phyloP scores from a whole-genome alignment of 2,888 invertebrate genomes.

The Helicoverpa assulta region DNA sequence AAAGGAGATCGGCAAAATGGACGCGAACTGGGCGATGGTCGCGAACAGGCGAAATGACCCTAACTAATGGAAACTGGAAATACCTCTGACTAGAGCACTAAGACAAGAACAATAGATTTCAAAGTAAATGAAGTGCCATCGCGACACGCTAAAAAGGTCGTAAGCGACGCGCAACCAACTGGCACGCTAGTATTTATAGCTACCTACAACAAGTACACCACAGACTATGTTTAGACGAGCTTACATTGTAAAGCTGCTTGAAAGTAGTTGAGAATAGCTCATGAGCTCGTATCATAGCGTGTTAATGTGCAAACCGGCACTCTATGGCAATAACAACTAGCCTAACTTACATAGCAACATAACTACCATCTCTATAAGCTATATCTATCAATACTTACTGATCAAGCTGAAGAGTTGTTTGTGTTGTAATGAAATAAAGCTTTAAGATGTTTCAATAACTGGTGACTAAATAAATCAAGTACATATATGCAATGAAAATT shows the following conservation, averaged over 20 bases:
- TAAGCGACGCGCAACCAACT: background rate
- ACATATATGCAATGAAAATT: no score
- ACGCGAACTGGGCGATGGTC: no score
- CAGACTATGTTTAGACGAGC: conserved; percentile 1
- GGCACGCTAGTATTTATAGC: background rate
- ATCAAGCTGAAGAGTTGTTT: background rate
- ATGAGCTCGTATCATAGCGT: conserved; percentile 36
- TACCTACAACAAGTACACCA: background rate
- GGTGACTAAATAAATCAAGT: no score
- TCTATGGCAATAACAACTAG: conserved; percentile 29
- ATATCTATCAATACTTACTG: background rate
- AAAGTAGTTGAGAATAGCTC: conserved; percentile 34
- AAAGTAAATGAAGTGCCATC: background rate
- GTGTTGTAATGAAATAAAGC: no score
- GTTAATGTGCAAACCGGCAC: conserved; percentile 42
- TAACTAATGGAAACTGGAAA: background rate
- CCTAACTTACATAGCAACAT: conserved; percentile 9
- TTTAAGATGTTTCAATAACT: no score
- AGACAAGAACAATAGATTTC: background rate
- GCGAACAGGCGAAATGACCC: no score
- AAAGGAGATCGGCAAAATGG: no score
- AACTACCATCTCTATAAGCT: conserved; percentile 25
- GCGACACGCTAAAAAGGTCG: background rate
- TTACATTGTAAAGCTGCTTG: conserved; percentile 37
- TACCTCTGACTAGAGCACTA: background rate